These are phyloP conservation scores for Lineus longissimus DNA, from an alignment of 1,140 invertebrate species.

Conservation along the genomic window DNA sequence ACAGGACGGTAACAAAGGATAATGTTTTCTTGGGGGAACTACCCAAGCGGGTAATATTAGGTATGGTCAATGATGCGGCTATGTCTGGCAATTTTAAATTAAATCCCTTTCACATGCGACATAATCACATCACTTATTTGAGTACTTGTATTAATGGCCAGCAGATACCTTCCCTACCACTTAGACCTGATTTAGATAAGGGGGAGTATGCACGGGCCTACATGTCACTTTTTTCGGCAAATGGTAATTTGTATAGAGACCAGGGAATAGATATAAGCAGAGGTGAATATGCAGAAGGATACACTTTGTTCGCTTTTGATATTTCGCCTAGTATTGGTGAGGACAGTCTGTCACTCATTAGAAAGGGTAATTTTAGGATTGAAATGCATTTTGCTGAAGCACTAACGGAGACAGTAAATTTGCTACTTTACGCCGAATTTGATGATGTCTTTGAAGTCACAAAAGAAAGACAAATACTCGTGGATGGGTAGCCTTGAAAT, in stretches of 20 bases:
- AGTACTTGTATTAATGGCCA: not conserved
- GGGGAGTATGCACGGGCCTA: not conserved
- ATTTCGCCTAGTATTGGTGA: not conserved
- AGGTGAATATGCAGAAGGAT: not conserved
- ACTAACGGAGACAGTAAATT: not conserved
- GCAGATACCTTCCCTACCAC: not conserved
- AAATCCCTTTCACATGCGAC: not conserved
- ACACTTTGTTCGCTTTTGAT: not conserved
- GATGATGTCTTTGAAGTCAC: constrained; percentile 4
- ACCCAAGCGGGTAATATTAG: not conserved
- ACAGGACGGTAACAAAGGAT: not conserved
- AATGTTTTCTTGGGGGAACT: not conserved
- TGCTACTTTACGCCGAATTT: constrained; percentile 2
- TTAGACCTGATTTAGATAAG: not conserved
- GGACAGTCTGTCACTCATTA: not conserved
- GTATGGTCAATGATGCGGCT: not conserved
- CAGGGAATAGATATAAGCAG: not conserved
- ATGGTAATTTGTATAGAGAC: not conserved
- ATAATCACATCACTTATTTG: not conserved
- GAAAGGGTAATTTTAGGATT: not conserved
- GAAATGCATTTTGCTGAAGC: not conserved
- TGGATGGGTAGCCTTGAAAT: not conserved
- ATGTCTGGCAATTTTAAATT: not conserved
- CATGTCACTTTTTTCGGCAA: not conserved
- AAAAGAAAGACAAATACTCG: not conserved